Evolutionary conservation across 2,113 vertebrate genomes (phyloP), one percentile per base, ranked within the genome.

Genomic region (Axis porcinus): DNA sequence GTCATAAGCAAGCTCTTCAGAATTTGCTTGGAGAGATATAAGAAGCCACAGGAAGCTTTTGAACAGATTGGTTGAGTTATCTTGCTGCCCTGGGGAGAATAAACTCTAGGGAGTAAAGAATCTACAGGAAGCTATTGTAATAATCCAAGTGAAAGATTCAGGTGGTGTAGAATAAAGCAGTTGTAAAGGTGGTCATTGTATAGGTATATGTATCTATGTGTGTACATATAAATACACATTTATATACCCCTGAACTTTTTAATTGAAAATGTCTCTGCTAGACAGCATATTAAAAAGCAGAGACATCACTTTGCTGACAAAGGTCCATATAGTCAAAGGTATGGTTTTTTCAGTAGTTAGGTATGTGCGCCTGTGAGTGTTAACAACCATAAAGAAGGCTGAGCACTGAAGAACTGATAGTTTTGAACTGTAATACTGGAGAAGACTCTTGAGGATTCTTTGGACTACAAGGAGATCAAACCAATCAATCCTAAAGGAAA

Each of bases 141-240:
- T 92, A 52, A 86, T 81, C 4, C 40, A 45, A 91, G 57, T n/a
- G n/a, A 91, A 70, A 81, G 67, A 43, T 43, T 16, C 21, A 50
- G 15, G 47, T 90, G 58, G 23, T 30, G 52, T 52, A 94, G 33
- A 84, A 88, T 84, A 47, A 84, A 88, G 50, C 40, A 45, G 11
- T 74, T 30, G 11, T 84, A 27, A 47, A 78, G 27, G 30, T 94
- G 12, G 23, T 86, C 79, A 33, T 57, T 45, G n/a, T 30, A 52
- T 10, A 19, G 30, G 7, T 55, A 1, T 27, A 27, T n/a, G 0
- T 83, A 0, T 60, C 5, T 67, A n/a, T 81, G 3, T 83, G 3
- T n/a, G 19, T 76, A 28, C 4, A 30, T 30, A 40, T 21, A 21
- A 16, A 55, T 1, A 64, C 2, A 40, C 5, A 64, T 30, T 50